These are phyloP conservation scores for Tethya wilhelma DNA, from an alignment of 37 sponge, comb jelly and placozoan genomes.

Conservation along the genomic window DNA sequence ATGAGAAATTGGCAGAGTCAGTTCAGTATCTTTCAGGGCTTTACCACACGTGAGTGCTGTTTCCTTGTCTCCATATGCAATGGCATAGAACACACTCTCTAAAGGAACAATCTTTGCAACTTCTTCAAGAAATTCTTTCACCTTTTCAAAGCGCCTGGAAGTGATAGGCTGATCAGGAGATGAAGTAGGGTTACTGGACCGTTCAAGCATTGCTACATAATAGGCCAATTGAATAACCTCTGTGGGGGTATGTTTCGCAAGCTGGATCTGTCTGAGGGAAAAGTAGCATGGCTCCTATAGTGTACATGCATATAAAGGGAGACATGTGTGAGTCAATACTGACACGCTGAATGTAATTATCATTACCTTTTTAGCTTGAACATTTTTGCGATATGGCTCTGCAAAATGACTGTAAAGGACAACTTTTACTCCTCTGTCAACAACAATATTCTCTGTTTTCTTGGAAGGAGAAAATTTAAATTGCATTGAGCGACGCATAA, in stretches of 20 bases:
- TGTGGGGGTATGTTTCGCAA: slow-evolving; percentile 53
- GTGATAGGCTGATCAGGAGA: background rate
- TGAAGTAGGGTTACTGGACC: background rate
- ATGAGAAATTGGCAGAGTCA: slow-evolving; percentile 6
- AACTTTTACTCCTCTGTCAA: background rate
- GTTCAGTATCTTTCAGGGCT: slow-evolving; percentile 13
- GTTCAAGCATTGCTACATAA: slow-evolving; percentile 47
- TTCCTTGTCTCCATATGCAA: slow-evolving; percentile 6
- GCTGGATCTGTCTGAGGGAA: slow-evolving; percentile 42
- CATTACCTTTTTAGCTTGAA: background rate
- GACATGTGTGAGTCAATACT: no score
- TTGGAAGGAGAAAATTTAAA: background rate
- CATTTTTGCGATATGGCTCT: background rate
- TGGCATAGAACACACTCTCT: slow-evolving; percentile 52
- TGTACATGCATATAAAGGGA: no score
- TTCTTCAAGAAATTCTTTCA: slow-evolving; percentile 32
- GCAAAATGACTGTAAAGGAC: background rate
- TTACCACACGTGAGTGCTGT: slow-evolving; percentile 21
- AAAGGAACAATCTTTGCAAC: slow-evolving; percentile 47
- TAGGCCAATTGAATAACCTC: slow-evolving; percentile 43
- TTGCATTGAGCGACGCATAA: background rate
- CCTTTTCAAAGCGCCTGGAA: slow-evolving; percentile 16
- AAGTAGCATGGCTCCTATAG: slow-evolving; percentile 11
- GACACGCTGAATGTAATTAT: no score
- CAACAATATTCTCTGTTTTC: background rate